phyloP scores from a whole-genome alignment of 2,888 invertebrate species.

The Ditula angustiorana region DNA sequence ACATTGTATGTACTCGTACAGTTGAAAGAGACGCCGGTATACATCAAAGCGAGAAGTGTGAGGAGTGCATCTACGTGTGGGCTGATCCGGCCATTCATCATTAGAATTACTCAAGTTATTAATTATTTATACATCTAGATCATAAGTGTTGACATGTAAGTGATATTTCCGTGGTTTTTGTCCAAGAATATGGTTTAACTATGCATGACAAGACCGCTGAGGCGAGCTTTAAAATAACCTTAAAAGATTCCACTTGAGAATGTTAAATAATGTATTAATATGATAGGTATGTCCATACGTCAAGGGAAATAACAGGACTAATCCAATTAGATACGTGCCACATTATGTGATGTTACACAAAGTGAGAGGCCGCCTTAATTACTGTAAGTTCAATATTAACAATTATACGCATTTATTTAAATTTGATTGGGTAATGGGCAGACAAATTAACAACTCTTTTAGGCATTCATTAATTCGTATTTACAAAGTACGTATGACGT shows the following conservation, averaged over 20 bases:
- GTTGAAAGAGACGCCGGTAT: too few relatives aligned
- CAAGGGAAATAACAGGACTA: not conserved
- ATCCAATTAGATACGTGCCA: not conserved
- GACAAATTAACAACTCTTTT: too few relatives aligned
- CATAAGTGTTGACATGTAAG: conserved; percentile 17
- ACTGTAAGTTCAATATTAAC: not conserved
- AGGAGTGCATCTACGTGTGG: not conserved
- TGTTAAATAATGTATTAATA: not conserved
- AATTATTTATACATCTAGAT: conserved; percentile 25
- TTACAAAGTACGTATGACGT: not conserved
- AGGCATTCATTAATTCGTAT: not conserved
- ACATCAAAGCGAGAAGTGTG: not conserved
- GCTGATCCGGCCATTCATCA: not conserved
- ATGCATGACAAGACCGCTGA: conserved; percentile 18
- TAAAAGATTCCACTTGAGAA: conserved; percentile 10
- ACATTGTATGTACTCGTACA: too few relatives aligned
- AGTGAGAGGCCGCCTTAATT: not conserved
- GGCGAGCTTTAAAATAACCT: conserved; percentile 2
- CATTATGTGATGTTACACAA: not conserved
- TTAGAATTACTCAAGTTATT: conserved; percentile 22
- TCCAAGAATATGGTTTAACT: conserved; percentile 18
- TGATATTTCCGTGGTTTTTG: conserved; percentile 33
- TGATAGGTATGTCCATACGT: not conserved
- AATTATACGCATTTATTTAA: too few relatives aligned
- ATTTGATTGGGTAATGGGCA: too few relatives aligned